Evolutionary conservation across 2,797 vertebrate species (phyloP).

Genomic region (Anomalospiza imberbis): DNA sequence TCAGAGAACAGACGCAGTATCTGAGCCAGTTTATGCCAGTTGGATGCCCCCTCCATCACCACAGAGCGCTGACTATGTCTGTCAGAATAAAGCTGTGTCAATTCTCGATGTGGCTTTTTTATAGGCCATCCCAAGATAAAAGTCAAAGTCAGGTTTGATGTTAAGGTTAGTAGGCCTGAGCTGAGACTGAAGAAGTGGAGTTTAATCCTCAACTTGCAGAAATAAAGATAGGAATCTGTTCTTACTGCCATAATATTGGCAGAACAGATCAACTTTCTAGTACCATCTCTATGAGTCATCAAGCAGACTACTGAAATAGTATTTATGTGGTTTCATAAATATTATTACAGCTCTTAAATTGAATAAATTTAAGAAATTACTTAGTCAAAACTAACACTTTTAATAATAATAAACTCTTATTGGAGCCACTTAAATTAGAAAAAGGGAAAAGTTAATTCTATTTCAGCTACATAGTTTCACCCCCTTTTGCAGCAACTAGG

Average conservation of each 20-base stretch:
- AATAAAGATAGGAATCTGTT: not conserved
- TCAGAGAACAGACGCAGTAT: not conserved
- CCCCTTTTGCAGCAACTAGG: not conserved
- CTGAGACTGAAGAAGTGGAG: not conserved
- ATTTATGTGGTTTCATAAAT: not conserved
- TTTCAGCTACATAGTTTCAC: not conserved
- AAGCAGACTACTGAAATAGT: not conserved
- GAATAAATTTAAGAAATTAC: not conserved
- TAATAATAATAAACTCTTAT: not conserved
- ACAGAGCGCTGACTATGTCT: not conserved
- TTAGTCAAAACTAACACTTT: not conserved
- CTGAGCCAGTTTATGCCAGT: not conserved
- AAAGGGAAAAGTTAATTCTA: not conserved
- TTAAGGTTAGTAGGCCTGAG: not conserved
- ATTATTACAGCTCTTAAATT: not conserved
- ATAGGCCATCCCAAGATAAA: not conserved
- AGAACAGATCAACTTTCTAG: not conserved
- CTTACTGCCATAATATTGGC: not conserved
- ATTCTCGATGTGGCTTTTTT: not conserved
- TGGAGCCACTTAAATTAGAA: not conserved
- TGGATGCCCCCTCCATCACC: not conserved
- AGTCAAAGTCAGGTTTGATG: not conserved
- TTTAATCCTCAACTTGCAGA: not conserved
- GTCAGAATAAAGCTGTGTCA: not conserved
- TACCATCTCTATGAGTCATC: not conserved